These are phyloP conservation scores for Eupithecia subfuscata DNA, from an alignment of 2,888 invertebrate species.

Conservation along the genomic window DNA sequence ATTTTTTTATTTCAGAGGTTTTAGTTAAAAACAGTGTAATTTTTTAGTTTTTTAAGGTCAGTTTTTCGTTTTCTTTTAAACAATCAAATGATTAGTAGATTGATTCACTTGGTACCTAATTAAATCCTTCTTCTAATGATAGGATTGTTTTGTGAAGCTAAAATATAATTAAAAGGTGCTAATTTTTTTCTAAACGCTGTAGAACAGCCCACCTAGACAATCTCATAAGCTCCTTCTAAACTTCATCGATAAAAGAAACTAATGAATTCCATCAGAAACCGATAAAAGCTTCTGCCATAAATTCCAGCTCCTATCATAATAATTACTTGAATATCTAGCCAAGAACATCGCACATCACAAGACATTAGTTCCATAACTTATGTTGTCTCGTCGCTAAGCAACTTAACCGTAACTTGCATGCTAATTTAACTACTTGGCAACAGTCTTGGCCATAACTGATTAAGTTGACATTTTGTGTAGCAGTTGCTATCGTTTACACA, in stretches of 20 bases:
- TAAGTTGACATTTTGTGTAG: slow-evolving; percentile 38
- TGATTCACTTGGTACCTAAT: too few relatives aligned
- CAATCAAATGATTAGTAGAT: too few relatives aligned
- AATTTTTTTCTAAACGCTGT: neutral
- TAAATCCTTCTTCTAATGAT: too few relatives aligned
- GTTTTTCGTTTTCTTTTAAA: too few relatives aligned
- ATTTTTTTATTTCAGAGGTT: too few relatives aligned
- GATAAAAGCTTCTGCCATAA: slow-evolving; percentile 3
- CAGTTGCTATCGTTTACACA: slow-evolving; percentile 8
- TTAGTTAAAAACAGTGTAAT: too few relatives aligned
- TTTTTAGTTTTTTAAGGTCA: too few relatives aligned
- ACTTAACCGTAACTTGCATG: slow-evolving; percentile 45
- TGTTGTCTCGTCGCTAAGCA: slow-evolving; percentile 37
- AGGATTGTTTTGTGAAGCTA: too few relatives aligned
- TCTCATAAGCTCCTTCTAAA: neutral
- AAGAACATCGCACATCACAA: slow-evolving; percentile 30
- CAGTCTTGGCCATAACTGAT: slow-evolving; percentile 48
- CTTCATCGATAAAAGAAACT: neutral
- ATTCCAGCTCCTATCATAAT: slow-evolving; percentile 4
- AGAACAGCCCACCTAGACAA: neutral
- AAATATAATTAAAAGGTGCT: too few relatives aligned
- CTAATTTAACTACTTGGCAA: slow-evolving; percentile 49
- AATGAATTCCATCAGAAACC: neutral
- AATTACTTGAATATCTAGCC: slow-evolving; percentile 12
- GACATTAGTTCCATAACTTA: slow-evolving; percentile 41